Evolutionary conservation across 2,797 vertebrate genomes (phyloP), one percentile per base, ranked within the genome.

Genomic region (Danio choprae): DNA sequence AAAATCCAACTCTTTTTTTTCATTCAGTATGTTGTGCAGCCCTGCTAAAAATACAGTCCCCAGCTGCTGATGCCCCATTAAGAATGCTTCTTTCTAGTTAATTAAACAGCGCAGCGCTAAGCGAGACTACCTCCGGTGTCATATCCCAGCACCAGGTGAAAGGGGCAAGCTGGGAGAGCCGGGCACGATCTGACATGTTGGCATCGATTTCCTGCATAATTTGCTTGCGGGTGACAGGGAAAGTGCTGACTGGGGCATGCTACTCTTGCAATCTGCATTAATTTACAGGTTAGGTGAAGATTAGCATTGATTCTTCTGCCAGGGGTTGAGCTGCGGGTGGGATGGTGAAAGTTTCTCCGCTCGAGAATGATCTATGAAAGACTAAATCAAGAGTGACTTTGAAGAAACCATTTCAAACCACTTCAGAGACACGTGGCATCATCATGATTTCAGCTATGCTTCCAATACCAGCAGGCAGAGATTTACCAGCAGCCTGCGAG

Each of bases 131-230:
- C 67, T 71, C 60, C 8, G 6, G 43, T 53, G 53, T 75, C 79
- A 71, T 76, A 77, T 79, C 65, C 70, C 40, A 12, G n/a, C 82
- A 83, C 80, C 67, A 81, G 84, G 86, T 85, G 55, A 71, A 63
- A 87, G 79, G 79, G 79, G 55, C 51, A 67, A 76, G 81, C 38
- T 59, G 69, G 77, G 77, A 82, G 79, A 63, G 58, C 53, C 12
- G 58, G 65, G 76, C 79, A 15, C 83, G 81, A 79, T 84, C 67
- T 1, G 77, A 81, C 80, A 80, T 64, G 85, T 74, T 87, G 86
- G 73, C 89, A 91, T 83, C 81, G 91, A 94, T 92, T 93, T 88
- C 86, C 79, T 88, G 88, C 77, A 81, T 88, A 87, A 92, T 92
- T 91, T 89, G 86, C 87, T 91, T 90, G 86, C 71, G 84, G 88